Percentiles rank a stretch among this genome's conserved stretches.
phyloP scores from a whole-genome alignment of 2,888 invertebrate species.

The Drosophila kambysellisi region DNA sequence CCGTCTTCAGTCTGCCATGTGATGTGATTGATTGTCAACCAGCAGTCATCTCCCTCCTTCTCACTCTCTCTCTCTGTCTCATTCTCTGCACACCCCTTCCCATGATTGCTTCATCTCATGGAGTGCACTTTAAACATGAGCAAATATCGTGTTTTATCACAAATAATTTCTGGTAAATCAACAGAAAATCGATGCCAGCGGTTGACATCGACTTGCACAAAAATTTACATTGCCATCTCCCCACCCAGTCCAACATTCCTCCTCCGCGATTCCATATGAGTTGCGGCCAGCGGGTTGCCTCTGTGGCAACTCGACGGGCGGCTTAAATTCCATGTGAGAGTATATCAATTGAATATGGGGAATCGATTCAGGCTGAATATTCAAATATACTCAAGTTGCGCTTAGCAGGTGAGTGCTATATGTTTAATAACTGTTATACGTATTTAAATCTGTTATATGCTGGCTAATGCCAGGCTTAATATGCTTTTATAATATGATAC shows the following conservation, averaged over 20 bases:
- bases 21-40: slow-evolving; percentile 76
- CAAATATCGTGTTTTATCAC: slow-evolving; percentile 85
- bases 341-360: slow-evolving; percentile 7
- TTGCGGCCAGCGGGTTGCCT: slow-evolving; percentile 58
- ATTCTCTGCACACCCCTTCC: not conserved
- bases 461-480: not conserved
- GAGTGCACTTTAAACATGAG: slow-evolving; percentile 80
- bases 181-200: slow-evolving; percentile 78
- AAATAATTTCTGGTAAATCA: slow-evolving; percentile 83
- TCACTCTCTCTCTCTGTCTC: too few relatives aligned
- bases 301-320: slow-evolving; percentile 27
- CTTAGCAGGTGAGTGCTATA: not conserved
- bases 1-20: slow-evolving; percentile 61
- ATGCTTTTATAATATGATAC: not conserved
- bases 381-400: not conserved
- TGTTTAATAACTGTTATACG: not conserved
- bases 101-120: slow-evolving; percentile 42
- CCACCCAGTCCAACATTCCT: not conserved
- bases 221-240: slow-evolving; percentile 43
- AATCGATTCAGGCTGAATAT: slow-evolving; percentile 11
- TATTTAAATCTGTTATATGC: not conserved
- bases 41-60: slow-evolving; percentile 8
- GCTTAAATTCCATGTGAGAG: slow-evolving; percentile 54
- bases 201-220: slow-evolving; percentile 44
- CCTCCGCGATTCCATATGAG: slow-evolving; percentile 18